A percentile compares a stretch with the other conserved stretches of the same genome.
phyloP scores from a whole-genome alignment of 2,113 vertebrate species.

The Rhipidura dahli region DNA sequence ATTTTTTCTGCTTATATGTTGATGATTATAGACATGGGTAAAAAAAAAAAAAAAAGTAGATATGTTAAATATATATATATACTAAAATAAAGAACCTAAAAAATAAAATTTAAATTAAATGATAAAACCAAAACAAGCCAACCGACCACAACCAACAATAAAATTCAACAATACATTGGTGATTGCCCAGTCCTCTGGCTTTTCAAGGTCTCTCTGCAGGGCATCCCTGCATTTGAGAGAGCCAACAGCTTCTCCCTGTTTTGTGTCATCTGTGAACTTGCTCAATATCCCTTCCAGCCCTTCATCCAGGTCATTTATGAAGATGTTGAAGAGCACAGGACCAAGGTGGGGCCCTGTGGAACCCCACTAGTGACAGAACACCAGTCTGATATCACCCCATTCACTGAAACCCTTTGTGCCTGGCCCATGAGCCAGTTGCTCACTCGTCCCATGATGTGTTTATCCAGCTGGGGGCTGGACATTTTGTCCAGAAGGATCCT shows the following conservation, averaged over 20 bases:
- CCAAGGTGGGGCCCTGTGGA: not conserved
- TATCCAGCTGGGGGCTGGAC: not conserved
- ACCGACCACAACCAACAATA: not conserved
- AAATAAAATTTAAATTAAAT: not conserved
- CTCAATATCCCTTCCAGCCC: not conserved
- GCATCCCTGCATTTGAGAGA: rapidly evolving
- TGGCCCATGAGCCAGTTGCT: rapidly evolving
- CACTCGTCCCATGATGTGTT: not conserved
- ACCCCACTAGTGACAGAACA: not conserved
- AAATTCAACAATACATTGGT: not conserved
- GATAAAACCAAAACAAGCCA: not conserved
- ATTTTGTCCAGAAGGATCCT: not conserved
- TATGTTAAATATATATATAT: not conserved
- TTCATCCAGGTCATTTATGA: not conserved
- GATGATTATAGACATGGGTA: not conserved
- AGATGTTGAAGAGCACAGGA: not conserved
- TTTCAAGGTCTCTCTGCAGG: not conserved
- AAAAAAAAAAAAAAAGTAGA: not conserved
- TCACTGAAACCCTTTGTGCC: not conserved
- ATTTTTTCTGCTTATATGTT: not conserved
- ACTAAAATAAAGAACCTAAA: not conserved
- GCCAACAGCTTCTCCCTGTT: not conserved
- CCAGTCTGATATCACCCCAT: not conserved
- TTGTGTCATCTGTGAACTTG: not conserved
- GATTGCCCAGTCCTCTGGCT: not conserved